Evolutionary conservation across 2,797 vertebrate species (phyloP).

Genomic region (Remorina albescens): DNA sequence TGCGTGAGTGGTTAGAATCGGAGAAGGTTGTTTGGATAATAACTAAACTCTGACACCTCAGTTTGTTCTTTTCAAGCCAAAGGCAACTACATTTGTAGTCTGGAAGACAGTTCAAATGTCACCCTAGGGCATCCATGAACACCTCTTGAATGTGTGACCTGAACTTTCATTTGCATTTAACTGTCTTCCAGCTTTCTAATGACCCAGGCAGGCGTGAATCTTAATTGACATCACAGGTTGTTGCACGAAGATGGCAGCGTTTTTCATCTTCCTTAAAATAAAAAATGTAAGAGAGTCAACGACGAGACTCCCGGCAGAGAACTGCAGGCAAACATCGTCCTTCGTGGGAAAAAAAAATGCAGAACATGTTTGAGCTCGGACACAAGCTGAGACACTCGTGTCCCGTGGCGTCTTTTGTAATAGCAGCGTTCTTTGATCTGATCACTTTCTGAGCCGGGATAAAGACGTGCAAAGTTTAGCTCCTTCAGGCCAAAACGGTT

Average conservation of each 20-base stretch:
- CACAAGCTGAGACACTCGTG: background rate
- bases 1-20: background rate
- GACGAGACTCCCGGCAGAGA: background rate
- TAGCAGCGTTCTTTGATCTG: slow-evolving; percentile 13
- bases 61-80: background rate
- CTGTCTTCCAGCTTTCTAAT: background rate
- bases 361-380: background rate
- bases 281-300: slow-evolving; percentile 1
- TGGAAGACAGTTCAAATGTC: background rate
- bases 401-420: background rate
- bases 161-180: slow-evolving; percentile 1
- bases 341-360: background rate
- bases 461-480: background rate
- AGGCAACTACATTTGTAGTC: background rate
- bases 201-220: slow-evolving; percentile 7
- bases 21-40: background rate
- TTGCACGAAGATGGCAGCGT: background rate
- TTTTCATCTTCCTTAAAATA: background rate
- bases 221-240: background rate
- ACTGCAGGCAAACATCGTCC: background rate
- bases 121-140: fast-evolving
- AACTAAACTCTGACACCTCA: background rate
- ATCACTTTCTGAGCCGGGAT: background rate
- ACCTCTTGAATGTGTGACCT: background rate
- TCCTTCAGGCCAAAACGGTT: background rate